Conservation (phyloP, 1,140 invertebrate genomes). For the Aphis craccivora region DNA sequence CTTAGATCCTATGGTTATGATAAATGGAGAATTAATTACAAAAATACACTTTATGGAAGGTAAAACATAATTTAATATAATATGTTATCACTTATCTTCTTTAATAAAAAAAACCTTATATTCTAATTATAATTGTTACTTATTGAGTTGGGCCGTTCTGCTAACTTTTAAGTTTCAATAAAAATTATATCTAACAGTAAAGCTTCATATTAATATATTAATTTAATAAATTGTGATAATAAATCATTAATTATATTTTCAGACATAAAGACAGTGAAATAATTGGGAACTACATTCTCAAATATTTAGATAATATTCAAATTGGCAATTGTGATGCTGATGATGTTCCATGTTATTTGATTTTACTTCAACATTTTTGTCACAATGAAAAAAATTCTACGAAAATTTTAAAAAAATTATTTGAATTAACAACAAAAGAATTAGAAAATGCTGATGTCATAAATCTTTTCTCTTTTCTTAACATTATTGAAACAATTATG, state of each 20-base stretch:
- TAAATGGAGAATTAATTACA: conserved; percentile 50
- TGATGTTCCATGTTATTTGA: conserved; percentile 37
- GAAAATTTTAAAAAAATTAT: not conserved
- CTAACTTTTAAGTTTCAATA: not conserved
- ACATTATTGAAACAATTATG: conserved; percentile 44
- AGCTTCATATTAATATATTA: not conserved
- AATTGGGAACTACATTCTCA: conserved; percentile 22
- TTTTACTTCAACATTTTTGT: conserved; percentile 56
- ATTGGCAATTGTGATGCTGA: conserved; percentile 2
- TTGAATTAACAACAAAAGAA: not conserved
- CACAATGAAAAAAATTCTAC: conserved; percentile 35
- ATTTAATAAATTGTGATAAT: not conserved
- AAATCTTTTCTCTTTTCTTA: conserved; percentile 34
- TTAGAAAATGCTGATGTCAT: conserved; percentile 32
- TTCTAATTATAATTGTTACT: not conserved
- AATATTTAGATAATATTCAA: conserved; percentile 23
- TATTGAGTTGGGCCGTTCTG: not conserved
- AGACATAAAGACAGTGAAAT: conserved; percentile 32
- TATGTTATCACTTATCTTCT: not conserved
- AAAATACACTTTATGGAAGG: conserved; percentile 53
- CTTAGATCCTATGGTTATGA: conserved; percentile 1
- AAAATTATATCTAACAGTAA: not conserved
- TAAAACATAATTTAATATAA: not conserved
- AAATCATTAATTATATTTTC: not conserved
- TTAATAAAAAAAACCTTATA: not conserved